These are phyloP conservation scores for Melieria picta DNA, from an alignment of 2,888 invertebrate species.

Conservation along the genomic window DNA sequence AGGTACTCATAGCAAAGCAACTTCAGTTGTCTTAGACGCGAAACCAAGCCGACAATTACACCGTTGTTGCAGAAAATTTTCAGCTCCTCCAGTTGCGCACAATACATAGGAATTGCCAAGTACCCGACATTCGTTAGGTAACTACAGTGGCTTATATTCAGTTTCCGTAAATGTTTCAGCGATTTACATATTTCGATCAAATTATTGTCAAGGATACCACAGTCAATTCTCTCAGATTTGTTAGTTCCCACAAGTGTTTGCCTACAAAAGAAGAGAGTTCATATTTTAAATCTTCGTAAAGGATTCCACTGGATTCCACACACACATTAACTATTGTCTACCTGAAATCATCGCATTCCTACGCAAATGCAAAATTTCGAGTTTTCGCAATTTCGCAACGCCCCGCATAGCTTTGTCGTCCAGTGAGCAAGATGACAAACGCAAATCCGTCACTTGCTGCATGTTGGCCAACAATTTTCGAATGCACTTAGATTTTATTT, in stretches of 20 bases:
- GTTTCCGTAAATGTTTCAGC: constrained; percentile 14
- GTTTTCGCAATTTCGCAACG: constrained; percentile 13
- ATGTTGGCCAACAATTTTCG: constrained; percentile 21
- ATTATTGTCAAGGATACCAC: constrained; percentile 19
- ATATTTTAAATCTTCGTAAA: no score
- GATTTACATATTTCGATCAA: constrained; percentile 24
- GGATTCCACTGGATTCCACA: no score
- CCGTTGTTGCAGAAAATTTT: constrained; percentile 12
- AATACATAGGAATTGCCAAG: constrained; percentile 16
- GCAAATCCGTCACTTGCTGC: constrained; percentile 14
- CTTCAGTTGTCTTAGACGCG: constrained; percentile 15
- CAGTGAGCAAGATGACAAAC: constrained; percentile 23
- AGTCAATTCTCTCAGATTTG: constrained; percentile 19
- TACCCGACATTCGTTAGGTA: constrained; percentile 19
- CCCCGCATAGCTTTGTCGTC: constrained; percentile 26
- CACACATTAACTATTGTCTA: no score
- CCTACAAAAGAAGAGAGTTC: neutral
- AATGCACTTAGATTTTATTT: constrained; percentile 23
- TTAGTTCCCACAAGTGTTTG: constrained; percentile 13
- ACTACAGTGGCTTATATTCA: constrained; percentile 17
- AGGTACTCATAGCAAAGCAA: constrained; percentile 23
- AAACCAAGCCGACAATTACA: constrained; percentile 12
- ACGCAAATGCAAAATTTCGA: constrained; percentile 15
- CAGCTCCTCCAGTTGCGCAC: constrained; percentile 16
- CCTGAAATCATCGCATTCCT: no score